Conservation (phyloP, 2,113 vertebrate genomes). For the Phainopepla nitens region DNA sequence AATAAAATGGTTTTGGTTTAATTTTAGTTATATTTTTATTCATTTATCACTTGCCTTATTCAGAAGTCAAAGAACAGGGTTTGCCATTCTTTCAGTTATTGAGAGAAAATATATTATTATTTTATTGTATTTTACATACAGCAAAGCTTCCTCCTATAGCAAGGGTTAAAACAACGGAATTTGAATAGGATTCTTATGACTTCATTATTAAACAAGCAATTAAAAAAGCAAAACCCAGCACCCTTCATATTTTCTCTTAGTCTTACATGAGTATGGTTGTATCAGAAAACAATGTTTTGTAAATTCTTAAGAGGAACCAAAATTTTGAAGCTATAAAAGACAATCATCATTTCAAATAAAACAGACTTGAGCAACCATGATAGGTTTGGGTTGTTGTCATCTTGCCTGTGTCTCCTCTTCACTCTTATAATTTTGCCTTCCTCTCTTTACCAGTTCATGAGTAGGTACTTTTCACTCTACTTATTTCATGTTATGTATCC, state of each 20-base stretch:
- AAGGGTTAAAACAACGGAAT: not conserved
- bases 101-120: not conserved
- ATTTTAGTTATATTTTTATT: not conserved
- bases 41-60: not conserved
- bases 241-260: not conserved
- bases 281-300: not conserved
- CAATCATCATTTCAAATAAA: not conserved
- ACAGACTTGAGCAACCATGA: not conserved
- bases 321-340: not conserved
- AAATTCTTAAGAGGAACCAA: not conserved
- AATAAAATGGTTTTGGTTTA: not conserved
- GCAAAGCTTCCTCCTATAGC: not conserved
- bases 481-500: not conserved
- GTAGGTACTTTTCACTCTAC: not conserved
- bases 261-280: not conserved
- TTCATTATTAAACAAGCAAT: not conserved
- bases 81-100: not conserved
- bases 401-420: not conserved
- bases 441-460: not conserved
- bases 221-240: not conserved
- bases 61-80: not conserved
- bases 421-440: not conserved
- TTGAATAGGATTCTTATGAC: not conserved
- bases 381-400: not conserved
- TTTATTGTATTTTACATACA: not conserved